Evolutionary conservation across 2,797 vertebrate genomes (phyloP), one percentile per base, ranked within the genome.

Genomic region (Chlorospingus flavigularis): DNA sequence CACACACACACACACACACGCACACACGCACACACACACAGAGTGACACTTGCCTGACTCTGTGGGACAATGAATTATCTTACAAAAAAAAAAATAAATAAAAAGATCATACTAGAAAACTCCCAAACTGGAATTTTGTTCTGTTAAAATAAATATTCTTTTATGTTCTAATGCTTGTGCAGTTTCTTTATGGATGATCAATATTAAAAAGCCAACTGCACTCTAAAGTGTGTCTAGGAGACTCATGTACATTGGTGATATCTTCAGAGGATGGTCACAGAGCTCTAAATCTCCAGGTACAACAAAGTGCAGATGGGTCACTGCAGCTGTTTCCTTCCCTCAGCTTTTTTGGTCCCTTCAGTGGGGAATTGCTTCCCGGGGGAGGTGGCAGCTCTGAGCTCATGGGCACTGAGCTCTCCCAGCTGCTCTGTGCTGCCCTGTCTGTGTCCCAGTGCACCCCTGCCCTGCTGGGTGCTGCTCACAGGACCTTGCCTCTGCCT

Each of bases 401-500:
- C 5, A 3, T 26, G 42, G 55, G 7, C 53, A 5, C 28, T 20
- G 60, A 3, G 9, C 2, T 37, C 6, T 55, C 20, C 35, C 33
- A 14, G 45, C 40, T 40, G 55, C 0, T 3, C 48, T 47, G 47
- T 2, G 8, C 84, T 62, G 51, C 62, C 37, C 50, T 5, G 5
- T 9, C 43, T 21, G 42, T 4, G 42, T n/a, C 42, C 8, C 42
- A 24, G 40, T 3, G 1, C 0, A 0, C 33, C 43, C 17, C 2
- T 17, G 25, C 40, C 1, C 0, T 1, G 5, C 50, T 8, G 54
- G 31, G 14, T 61, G 58, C 60, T 80, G 61, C 57, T 63, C 37
- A 11, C 3, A 4, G 20, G 45, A 31, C 5, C 33, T 77, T 9
- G 11, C 30, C 19, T 1, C 28, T 40, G 43, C 57, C 55, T 37